Percentiles rank a stretch among this genome's conserved stretches.
Conservation (phyloP, 1,140 invertebrate species). For the Eumeta japonica region DNA sequence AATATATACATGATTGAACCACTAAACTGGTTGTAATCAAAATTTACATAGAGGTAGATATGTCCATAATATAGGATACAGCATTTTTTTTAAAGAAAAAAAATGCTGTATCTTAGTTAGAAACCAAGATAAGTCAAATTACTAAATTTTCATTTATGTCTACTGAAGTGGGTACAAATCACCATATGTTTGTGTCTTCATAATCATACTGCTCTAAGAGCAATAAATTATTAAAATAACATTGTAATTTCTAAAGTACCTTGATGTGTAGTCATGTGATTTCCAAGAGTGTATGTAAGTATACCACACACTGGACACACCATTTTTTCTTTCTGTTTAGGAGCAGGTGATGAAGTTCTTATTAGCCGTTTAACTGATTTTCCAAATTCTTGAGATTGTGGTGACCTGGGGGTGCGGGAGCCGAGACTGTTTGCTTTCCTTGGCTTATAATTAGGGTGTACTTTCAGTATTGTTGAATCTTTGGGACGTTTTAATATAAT, state of each 20-base stretch:
- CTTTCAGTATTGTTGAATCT: constrained; percentile 40
- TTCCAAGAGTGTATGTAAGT: constrained; percentile 44
- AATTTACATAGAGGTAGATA: no score
- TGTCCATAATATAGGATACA: no score
- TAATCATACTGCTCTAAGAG: no score
- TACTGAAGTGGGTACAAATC: no score
- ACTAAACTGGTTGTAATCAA: no score
- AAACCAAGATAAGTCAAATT: no score
- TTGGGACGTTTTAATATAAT: constrained; percentile 43
- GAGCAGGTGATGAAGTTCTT: constrained; percentile 15
- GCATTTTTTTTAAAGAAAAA: no score
- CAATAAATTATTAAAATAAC: no score
- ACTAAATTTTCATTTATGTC: no score
- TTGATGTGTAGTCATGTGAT: constrained; percentile 50
- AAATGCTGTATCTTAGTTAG: no score
- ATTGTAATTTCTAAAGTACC: constrained; percentile 27
- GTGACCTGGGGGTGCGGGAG: constrained; percentile 10
- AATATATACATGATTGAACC: no score
- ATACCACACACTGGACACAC: constrained; percentile 53
- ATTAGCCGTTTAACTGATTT: constrained; percentile 12
- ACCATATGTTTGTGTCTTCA: no score
- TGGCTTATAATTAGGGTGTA: constrained; percentile 27
- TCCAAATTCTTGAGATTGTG: constrained; percentile 17
- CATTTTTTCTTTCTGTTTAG: constrained; percentile 44
- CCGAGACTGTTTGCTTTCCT: constrained; percentile 10